Percentiles rank a stretch among this genome's conserved stretches.
phyloP scores from a whole-genome alignment of 2,888 invertebrate species.

The Nesidiocoris tenuis region DNA sequence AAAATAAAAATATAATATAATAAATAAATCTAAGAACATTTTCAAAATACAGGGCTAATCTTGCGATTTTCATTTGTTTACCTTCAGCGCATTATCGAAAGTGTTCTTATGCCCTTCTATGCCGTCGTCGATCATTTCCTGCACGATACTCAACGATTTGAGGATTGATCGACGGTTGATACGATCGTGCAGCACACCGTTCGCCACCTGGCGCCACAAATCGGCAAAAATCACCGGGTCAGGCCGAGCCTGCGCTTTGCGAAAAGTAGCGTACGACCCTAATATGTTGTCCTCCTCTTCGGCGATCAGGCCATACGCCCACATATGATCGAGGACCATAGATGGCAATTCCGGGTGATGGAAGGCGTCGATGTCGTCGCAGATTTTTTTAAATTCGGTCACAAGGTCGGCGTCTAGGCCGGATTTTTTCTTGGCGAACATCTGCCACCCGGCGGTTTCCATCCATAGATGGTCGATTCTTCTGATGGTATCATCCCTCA shows the following conservation, averaged over 20 bases:
- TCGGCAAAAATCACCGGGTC: slow-evolving; percentile 49
- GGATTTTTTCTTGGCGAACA: slow-evolving; percentile 41
- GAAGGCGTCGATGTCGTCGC: slow-evolving; percentile 54
- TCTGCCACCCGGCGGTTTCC: slow-evolving; percentile 59
- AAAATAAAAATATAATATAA: too few relatives aligned
- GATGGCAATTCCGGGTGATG: slow-evolving; percentile 34
- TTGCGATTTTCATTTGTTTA: too few relatives aligned
- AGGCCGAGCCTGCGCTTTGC: slow-evolving; percentile 60
- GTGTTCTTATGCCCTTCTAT: slow-evolving; percentile 44
- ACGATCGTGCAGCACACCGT: slow-evolving; percentile 63
- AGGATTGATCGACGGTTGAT: slow-evolving; percentile 24
- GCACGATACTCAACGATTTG: slow-evolving; percentile 36
- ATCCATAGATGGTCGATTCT: slow-evolving; percentile 63
- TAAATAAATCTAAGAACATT: too few relatives aligned
- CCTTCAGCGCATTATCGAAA: slow-evolving; percentile 39
- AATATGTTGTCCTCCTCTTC: slow-evolving; percentile 65
- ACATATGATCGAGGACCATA: slow-evolving; percentile 53
- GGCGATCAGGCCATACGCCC: slow-evolving; percentile 66
- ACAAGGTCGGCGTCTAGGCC: slow-evolving; percentile 60
- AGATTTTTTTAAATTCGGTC: slow-evolving; percentile 61
- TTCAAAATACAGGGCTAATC: too few relatives aligned
- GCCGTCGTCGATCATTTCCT: slow-evolving; percentile 46
- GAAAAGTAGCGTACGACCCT: slow-evolving; percentile 67
- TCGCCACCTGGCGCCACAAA: slow-evolving; percentile 65
- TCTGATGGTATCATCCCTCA: slow-evolving; percentile 44